Evolutionary conservation across 2,888 invertebrate species (phyloP).

Genomic region (Bombylius major): DNA sequence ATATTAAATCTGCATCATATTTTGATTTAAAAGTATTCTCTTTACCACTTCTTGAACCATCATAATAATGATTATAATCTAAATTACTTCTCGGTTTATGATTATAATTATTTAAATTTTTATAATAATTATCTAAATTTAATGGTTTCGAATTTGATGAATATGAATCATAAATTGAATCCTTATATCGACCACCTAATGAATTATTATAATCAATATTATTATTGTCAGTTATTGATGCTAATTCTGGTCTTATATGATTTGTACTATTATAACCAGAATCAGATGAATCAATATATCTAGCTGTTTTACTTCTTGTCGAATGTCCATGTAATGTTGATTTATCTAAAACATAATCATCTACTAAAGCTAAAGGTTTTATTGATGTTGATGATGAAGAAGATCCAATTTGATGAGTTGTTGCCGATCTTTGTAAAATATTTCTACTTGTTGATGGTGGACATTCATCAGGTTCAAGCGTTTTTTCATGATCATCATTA

Average conservation of each 20-base stretch:
- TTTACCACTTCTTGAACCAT: conserved; percentile 19
- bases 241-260: conserved; percentile 14
- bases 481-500: conserved; percentile 53
- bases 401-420: conserved; percentile 58
- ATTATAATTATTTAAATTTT: conserved; percentile 18
- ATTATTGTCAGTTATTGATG: conserved; percentile 24
- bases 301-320: conserved; percentile 24
- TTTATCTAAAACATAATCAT: conserved; percentile 38
- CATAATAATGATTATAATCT: conserved; percentile 19
- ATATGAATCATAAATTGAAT: conserved; percentile 27
- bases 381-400: conserved; percentile 45
- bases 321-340: conserved; percentile 26
- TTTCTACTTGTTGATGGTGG: conserved; percentile 25
- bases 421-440: conserved; percentile 54
- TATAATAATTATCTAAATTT: conserved; percentile 19
- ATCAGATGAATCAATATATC: conserved; percentile 30
- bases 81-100: conserved; percentile 15
- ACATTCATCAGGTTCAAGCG: conserved; percentile 49
- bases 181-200: conserved; percentile 21
- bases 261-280: conserved; percentile 25
- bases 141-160: conserved; percentile 14
- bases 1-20: conserved; percentile 22
- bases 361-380: conserved; percentile 45
- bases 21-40: conserved; percentile 24
- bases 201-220: conserved; percentile 13